These are phyloP conservation scores for Falco peregrinus DNA, from an alignment of 2,797 vertebrate species.

Conservation along the genomic window DNA sequence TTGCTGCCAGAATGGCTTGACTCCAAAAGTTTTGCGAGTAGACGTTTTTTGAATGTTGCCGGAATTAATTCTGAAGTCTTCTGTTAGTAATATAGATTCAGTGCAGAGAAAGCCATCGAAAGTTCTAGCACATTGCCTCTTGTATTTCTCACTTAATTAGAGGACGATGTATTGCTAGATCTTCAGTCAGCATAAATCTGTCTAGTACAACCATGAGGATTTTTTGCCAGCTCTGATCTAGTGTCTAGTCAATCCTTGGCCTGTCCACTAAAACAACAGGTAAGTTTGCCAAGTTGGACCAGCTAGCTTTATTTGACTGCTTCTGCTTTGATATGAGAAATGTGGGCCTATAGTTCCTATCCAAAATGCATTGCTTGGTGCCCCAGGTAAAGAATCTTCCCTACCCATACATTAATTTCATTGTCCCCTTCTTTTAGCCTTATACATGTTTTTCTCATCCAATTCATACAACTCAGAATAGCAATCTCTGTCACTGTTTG, in stretches of 20 bases:
- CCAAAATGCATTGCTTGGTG: neutral
- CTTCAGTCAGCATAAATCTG: neutral
- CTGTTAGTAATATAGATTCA: neutral
- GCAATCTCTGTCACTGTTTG: neutral
- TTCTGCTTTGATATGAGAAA: neutral
- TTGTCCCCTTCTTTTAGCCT: neutral
- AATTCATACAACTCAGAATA: neutral
- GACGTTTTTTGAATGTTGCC: neutral
- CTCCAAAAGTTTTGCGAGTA: neutral
- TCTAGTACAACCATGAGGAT: neutral
- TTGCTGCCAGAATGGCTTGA: neutral
- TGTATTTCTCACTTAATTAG: neutral
- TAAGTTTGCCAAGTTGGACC: constrained; percentile 11
- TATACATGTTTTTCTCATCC: neutral
- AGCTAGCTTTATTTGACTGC: neutral
- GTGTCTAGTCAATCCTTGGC: constrained; percentile 27
- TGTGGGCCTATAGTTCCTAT: accelerated
- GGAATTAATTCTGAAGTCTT: neutral
- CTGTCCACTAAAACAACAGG: neutral
- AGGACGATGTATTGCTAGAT: neutral
- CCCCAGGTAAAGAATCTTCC: neutral
- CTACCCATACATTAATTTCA: neutral
- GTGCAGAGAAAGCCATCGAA: neutral
- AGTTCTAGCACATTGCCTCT: neutral
- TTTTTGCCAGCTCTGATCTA: constrained; percentile 32